Evolutionary conservation across 1,140 invertebrate genomes (phyloP), one percentile per base, ranked within the genome.

Genomic region (Drosophila repleta): DNA sequence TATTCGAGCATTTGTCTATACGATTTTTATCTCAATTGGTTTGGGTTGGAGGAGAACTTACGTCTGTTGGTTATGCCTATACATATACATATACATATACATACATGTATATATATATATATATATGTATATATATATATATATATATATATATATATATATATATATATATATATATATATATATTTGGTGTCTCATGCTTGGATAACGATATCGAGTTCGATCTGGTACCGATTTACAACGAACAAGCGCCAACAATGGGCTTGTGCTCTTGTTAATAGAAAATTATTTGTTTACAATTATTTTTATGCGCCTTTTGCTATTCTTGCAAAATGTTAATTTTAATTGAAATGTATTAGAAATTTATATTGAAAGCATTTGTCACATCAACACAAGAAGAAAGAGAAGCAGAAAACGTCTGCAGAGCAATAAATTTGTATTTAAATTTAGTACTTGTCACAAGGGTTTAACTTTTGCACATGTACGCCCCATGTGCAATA

Each of bases 231-330:
- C 17, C 67, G 74, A 80, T 81, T 80, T 85, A 81, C 68, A 74
- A 77, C 75, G 49, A 41, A 46, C 69, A 74, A 35, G 32, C 39
- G 17, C 15, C 39, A 43, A 17, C 69, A 77, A 35, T 35, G 46
- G 53, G 37, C 60, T 63, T 41, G 41, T 20, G 63, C 62, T 58
- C 46, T 62, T 58, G 74, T 77, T 87, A 82, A 87, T 87, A 87
- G 83, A 88, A 89, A 88, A 83, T 79, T 83, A 88, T 88, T 88
- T 88, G 83, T 88, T 88, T 83, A 83, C 84, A 79, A 61, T 70
- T 82, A 51, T 53, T 53, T 55, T 53, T 29, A 55, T 56, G 20
- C 49, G 20, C 32, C 46, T 15, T 37, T 43, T 26, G 32, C 35
- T 53, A 8, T 52, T 71, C 41, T 75, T 70, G 37, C 60, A 58